A percentile compares a stretch with the other conserved stretches of the same genome.
Evolutionary conservation across 2,888 invertebrate genomes (phyloP).

Genomic region (Scelioninae gen. 1): DNA sequence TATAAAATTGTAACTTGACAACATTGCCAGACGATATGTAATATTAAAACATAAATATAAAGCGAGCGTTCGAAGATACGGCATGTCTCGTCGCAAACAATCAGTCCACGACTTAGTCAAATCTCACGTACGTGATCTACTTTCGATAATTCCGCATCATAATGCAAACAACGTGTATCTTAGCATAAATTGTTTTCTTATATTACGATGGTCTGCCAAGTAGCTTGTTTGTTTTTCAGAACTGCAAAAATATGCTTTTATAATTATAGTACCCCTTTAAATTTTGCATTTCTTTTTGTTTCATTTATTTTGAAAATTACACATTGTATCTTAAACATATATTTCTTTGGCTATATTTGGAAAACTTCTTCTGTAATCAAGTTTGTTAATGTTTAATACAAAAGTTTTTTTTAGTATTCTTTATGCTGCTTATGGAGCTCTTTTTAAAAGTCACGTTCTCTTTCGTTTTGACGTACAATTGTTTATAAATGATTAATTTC

Average conservation of each 20-base stretch:
- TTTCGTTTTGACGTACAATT: constrained; percentile 33
- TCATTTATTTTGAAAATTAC: too few species aligned
- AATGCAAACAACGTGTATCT: constrained; percentile 35
- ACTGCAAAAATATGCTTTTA: constrained; percentile 17
- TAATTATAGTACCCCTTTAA: not conserved
- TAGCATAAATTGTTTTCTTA: constrained; percentile 29
- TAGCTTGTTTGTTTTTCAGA: constrained; percentile 16
- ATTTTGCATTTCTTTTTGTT: too few species aligned
- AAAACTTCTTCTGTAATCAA: constrained; percentile 41
- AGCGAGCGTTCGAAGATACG: constrained; percentile 35
- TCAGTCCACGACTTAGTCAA: constrained; percentile 33
- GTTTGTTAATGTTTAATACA: constrained; percentile 47
- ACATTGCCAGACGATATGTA: constrained; percentile 48
- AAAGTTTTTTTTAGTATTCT: constrained; percentile 33
- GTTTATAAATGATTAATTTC: constrained; percentile 41
- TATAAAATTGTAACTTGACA: constrained; percentile 13
- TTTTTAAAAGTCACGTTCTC: constrained; percentile 62
- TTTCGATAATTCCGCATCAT: constrained; percentile 38
- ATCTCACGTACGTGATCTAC: constrained; percentile 65
- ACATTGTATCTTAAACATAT: too few species aligned
- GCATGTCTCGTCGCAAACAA: constrained; percentile 55
- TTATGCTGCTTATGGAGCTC: constrained; percentile 28
- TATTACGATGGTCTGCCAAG: not conserved
- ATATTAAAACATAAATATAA: constrained; percentile 47
- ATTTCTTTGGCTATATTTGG: constrained; percentile 12